Evolutionary conservation across 2,888 invertebrate genomes (phyloP).

Genomic region (Didymodactylos carnosus): DNA sequence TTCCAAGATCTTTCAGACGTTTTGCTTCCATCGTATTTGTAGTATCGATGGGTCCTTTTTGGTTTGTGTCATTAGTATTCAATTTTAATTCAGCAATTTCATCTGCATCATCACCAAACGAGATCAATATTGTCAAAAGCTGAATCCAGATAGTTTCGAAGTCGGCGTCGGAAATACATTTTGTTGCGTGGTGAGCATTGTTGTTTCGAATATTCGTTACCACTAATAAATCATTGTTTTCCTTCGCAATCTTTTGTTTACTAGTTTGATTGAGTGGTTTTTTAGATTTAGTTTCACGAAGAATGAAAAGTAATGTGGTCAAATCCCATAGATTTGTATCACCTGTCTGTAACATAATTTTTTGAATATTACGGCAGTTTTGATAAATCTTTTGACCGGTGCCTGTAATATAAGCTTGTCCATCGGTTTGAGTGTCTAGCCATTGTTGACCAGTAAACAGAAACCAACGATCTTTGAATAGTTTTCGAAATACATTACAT

Average conservation of each 20-base stretch:
- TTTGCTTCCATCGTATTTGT: not conserved
- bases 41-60: not conserved
- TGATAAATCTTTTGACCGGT: not conserved
- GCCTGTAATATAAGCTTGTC: not conserved
- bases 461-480: not conserved
- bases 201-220: not conserved
- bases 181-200: not conserved
- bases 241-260: not conserved
- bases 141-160: not conserved
- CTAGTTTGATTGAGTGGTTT: not conserved
- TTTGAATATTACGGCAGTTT: not conserved
- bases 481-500: not conserved
- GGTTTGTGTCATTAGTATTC: not conserved
- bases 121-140: not conserved
- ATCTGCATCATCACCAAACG: not conserved
- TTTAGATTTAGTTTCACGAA: not conserved
- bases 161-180: not conserved
- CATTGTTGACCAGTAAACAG: not conserved
- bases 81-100: not conserved
- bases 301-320: not conserved
- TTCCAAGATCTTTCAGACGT: not conserved
- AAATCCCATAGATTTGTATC: not conserved
- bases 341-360: not conserved
- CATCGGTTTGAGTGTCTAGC: not conserved
- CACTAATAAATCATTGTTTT: not conserved